phyloP scores from a whole-genome alignment of 2,113 vertebrate genomes.

The Anoura caudifer region DNA sequence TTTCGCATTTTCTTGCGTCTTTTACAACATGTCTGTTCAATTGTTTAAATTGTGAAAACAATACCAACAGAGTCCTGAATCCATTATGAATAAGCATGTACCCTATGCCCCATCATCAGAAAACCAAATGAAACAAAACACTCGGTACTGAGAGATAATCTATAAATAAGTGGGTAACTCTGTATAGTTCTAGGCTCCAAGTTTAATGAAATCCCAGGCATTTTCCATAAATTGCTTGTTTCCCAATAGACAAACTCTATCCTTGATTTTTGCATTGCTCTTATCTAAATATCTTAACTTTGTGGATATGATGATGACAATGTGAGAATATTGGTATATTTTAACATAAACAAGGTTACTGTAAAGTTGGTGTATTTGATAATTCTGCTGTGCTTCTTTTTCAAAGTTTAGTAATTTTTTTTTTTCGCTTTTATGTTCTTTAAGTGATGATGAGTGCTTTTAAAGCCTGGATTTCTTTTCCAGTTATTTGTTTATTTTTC shows the following conservation, averaged over 20 bases:
- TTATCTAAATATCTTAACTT: neutral
- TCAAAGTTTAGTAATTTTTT: neutral
- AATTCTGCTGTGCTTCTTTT: neutral
- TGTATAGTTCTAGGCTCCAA: neutral
- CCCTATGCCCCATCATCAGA: neutral
- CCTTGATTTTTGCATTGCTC: neutral
- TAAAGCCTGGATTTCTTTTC: neutral
- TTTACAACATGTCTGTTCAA: neutral
- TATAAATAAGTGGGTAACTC: neutral
- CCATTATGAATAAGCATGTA: neutral
- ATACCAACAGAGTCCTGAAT: neutral
- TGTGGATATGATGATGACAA: neutral
- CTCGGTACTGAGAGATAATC: neutral
- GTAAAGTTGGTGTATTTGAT: neutral
- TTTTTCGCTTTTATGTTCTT: neutral
- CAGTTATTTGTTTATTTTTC: neutral
- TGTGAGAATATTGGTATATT: neutral
- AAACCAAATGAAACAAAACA: slow-evolving; percentile 3
- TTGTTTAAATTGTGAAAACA: neutral
- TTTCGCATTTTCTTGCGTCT: neutral
- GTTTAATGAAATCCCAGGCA: neutral
- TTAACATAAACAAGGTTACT: neutral
- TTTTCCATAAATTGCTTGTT: neutral
- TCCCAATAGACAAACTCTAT: neutral
- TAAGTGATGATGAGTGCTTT: neutral